These are phyloP conservation scores for Zenarchopterus dispar DNA, from an alignment of 2,797 vertebrate genomes.

Conservation along the genomic window DNA sequence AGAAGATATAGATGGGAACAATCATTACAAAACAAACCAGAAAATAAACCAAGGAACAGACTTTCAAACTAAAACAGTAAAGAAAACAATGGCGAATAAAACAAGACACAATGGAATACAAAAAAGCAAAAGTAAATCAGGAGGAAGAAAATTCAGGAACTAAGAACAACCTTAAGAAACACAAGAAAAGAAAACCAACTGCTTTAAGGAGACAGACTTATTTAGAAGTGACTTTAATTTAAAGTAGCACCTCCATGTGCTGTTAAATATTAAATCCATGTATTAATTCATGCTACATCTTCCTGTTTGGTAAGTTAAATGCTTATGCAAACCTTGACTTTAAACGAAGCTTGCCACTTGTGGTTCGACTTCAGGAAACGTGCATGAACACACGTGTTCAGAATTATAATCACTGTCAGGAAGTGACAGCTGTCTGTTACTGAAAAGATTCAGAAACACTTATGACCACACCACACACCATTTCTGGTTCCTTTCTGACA, in stretches of 20 bases:
- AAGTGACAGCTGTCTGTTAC: slow-evolving; percentile 31
- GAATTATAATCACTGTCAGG: slow-evolving; percentile 41
- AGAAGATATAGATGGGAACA: too few species aligned
- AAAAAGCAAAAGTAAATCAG: too few species aligned
- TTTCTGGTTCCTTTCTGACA: neutral
- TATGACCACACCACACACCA: neutral
- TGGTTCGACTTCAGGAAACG: slow-evolving; percentile 17
- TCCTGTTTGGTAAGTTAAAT: slow-evolving; percentile 52
- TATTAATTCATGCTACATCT: slow-evolving; percentile 49
- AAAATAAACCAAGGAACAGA: too few species aligned
- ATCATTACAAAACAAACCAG: too few species aligned
- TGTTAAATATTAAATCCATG: slow-evolving; percentile 31
- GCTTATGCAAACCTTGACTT: slow-evolving; percentile 56
- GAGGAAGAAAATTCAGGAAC: too few species aligned
- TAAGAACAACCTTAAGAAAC: too few species aligned
- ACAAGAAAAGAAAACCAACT: too few species aligned
- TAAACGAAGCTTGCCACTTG: slow-evolving; percentile 44
- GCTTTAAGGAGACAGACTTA: too few species aligned
- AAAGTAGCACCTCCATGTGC: slow-evolving; percentile 27
- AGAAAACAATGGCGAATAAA: too few species aligned
- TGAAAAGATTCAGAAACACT: slow-evolving; percentile 8
- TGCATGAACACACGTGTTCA: slow-evolving; percentile 53
- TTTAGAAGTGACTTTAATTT: slow-evolving; percentile 13
- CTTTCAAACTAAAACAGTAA: too few species aligned
- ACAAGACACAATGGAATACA: too few species aligned